Evolutionary conservation across 2,113 vertebrate genomes (phyloP).

Genomic region (Oncorhynchus masou): DNA sequence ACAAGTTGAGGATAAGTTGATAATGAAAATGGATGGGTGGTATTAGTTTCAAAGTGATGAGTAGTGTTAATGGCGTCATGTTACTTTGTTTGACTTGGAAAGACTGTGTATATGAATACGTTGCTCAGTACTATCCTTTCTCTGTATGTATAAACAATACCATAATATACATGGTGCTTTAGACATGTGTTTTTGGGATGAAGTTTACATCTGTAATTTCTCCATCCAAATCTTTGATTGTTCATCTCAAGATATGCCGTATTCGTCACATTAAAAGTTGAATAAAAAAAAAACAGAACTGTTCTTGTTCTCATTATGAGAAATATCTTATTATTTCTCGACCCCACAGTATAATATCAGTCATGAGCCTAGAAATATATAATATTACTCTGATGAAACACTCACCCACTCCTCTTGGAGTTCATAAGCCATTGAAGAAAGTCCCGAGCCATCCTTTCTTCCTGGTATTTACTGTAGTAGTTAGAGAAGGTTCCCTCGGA

Average conservation of each 20-base stretch:
- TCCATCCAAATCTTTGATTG: not conserved
- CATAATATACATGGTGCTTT: no score
- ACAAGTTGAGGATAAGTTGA: no score
- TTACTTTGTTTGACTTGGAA: not conserved
- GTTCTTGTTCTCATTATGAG: no score
- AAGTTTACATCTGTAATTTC: no score
- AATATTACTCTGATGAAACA: slow-evolving; percentile 1
- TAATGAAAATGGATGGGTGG: no score
- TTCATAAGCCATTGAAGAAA: slow-evolving; percentile 95
- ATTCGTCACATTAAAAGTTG: not conserved
- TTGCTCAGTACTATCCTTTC: no score
- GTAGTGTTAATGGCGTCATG: not conserved
- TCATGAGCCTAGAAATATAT: not conserved
- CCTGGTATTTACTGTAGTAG: slow-evolving; percentile 96
- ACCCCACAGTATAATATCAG: not conserved
- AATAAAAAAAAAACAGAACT: not conserved
- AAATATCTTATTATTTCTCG: not conserved
- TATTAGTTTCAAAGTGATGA: no score
- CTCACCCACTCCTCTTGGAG: slow-evolving; percentile 90
- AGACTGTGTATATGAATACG: not conserved
- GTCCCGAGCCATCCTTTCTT: slow-evolving; percentile 88
- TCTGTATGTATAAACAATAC: no score
- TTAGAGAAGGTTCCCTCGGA: slow-evolving; percentile 98
- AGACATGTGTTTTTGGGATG: no score
- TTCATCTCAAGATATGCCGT: not conserved